Evolutionary conservation across 23 tunicate species (phyloP).

Genomic region (Halocynthia roretzi): DNA sequence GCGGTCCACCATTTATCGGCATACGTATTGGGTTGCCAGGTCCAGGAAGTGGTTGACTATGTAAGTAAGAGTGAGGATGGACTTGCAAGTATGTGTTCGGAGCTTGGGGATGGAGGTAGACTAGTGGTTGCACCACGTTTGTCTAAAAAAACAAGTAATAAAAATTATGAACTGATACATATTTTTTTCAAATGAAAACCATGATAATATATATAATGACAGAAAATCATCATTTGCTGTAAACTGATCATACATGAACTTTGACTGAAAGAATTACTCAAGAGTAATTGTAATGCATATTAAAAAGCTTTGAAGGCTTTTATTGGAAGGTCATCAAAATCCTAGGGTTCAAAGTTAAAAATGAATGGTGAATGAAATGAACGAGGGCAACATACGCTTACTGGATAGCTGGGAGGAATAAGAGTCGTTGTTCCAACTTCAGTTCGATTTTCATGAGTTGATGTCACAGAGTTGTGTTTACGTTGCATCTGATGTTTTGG

Average conservation of each 20-base stretch:
- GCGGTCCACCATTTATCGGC: slow-evolving; percentile 28
- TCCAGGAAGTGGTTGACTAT: neutral
- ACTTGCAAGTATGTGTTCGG: slow-evolving; percentile 18
- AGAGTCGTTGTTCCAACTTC: slow-evolving; percentile 4
- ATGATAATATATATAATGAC: no score
- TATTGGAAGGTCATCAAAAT: neutral
- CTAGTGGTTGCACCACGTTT: slow-evolving; percentile 1
- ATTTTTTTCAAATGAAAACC: no score
- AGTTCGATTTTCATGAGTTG: neutral
- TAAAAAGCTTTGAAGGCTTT: neutral
- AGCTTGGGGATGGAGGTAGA: slow-evolving; percentile 39
- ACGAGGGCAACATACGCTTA: neutral
- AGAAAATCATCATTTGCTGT: neutral
- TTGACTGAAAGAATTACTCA: no score
- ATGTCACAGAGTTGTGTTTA: neutral
- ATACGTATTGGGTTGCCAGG: slow-evolving; percentile 42
- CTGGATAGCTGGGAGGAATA: slow-evolving; percentile 5
- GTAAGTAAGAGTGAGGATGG: slow-evolving; percentile 24
- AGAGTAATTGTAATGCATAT: neutral
- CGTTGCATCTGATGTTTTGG: slow-evolving; percentile 9
- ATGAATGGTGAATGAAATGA: no score
- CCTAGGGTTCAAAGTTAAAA: no score
- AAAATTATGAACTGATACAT: no score
- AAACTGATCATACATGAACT: neutral
- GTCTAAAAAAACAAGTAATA: neutral